Percentiles rank a stretch among this genome's conserved stretches.
Conservation (phyloP, 2,888 invertebrate species). For the Perdita meconis region DNA sequence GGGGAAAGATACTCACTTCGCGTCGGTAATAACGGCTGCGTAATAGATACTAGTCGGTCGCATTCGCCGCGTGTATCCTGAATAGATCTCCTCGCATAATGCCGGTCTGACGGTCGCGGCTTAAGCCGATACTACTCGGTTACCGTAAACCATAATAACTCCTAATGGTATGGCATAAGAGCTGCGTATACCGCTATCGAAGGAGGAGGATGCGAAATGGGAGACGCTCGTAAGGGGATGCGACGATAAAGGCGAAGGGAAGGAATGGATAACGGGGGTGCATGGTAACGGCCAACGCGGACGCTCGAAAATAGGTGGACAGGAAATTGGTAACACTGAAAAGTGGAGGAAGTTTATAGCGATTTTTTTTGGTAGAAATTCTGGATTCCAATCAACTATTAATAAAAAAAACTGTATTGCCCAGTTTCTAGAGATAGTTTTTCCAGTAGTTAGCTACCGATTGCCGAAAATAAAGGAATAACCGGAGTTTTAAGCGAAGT, state of each 20-base stretch:
- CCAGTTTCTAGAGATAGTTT: too few relatives aligned
- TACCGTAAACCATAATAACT: conserved; percentile 51
- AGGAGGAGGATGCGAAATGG: conserved; percentile 14
- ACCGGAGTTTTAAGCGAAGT: too few relatives aligned
- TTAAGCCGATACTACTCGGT: conserved; percentile 30
- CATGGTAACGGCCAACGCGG: not conserved
- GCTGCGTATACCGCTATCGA: conserved; percentile 3
- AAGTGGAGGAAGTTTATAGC: not conserved
- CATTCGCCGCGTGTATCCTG: conserved; percentile 34
- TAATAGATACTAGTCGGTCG: conserved; percentile 55
- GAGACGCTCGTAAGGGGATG: conserved; percentile 24
- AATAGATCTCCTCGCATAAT: conserved; percentile 43
- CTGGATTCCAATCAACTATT: too few relatives aligned
- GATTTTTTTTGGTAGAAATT: too few relatives aligned
- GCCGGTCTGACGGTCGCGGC: conserved; percentile 26
- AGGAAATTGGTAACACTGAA: conserved; percentile 2
- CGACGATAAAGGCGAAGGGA: conserved; percentile 32
- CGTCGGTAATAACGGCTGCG: conserved; percentile 39
- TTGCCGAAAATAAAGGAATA: too few relatives aligned
- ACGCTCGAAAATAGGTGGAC: conserved; percentile 21
- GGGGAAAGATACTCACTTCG: conserved; percentile 30
- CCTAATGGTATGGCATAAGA: conserved; percentile 30
- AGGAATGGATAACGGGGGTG: not conserved
- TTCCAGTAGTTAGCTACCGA: too few relatives aligned
- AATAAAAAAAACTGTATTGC: not conserved